Base-by-base conservation (phyloP, 2,888 invertebrate species). In the Polyommatus iphigenia region DNA sequence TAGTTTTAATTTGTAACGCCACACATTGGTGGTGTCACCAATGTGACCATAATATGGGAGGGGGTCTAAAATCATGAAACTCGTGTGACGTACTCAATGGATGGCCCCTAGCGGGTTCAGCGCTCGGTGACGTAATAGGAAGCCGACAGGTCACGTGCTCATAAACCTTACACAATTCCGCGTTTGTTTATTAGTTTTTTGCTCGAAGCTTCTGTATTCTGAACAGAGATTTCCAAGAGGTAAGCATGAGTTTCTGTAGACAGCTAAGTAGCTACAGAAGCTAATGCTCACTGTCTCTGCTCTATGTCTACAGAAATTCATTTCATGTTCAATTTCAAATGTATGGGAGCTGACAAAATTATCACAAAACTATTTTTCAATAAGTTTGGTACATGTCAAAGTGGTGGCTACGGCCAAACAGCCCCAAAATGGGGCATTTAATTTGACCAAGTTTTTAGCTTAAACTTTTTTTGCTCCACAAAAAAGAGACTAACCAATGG, bases 151-250 rank as follows among this genome's bases (percentile, higher is more conserved):
- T 75, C 75, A 75, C 75, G 54, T 75, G 75, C 75, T 54, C 54
- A 50, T 75, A 75, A 75, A 54, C 54, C 75, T 29, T 75, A 75
- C 29, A 75, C 73, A 54, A 75, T 75, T 50, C 73, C 73, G 50
- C 46, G 54, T 46, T 50, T 24, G 20, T 75, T 75, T 75, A 54
- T 75, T 75, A 75, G 54, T 54, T 54, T 75, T 54, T 75, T 50
- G 54, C 75, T 50, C 50, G 18, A 29, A 73, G 41, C 41, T 20
- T 20, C 46, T 73, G 20, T 36, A 72, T 62, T 32, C 7, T 67
- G 29, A 32, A 54, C 18, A 0, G 18, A 18, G 18, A 54, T 54
- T 54, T 54, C 5, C 4, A 54, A 15, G 4, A 54, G 54, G 18
- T 15, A 18, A 54, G 54, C 54, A 46, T 10, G 10, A 13, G 13